A percentile compares a stretch with the other conserved stretches of the same genome.
These are phyloP conservation scores for Sander lucioperca DNA, from an alignment of 2,113 vertebrate genomes.

Conservation along the genomic window DNA sequence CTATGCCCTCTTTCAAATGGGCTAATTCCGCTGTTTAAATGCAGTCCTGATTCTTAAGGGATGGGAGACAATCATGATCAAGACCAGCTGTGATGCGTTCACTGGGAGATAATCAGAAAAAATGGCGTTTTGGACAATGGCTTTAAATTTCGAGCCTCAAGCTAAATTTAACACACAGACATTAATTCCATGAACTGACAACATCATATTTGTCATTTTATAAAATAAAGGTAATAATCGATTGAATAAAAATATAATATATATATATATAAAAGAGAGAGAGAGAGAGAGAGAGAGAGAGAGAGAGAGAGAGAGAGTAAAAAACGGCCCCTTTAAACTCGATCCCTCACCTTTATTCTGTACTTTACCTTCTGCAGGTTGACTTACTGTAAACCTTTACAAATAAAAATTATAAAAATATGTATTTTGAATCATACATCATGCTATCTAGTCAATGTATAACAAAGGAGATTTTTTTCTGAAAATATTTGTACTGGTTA, in stretches of 20 bases:
- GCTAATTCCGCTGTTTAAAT: not conserved
- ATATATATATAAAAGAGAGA: no score
- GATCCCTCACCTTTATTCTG: not conserved
- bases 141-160: not conserved
- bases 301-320: no score
- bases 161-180: not conserved
- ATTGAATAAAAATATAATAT: not conserved
- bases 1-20: not conserved
- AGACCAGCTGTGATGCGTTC: not conserved
- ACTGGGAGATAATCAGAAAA: not conserved
- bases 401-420: not conserved
- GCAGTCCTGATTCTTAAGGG: not conserved
- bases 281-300: no score
- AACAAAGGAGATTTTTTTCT: not conserved
- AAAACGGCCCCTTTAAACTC: not conserved
- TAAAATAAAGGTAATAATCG: not conserved
- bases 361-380: not conserved
- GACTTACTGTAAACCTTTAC: no score
- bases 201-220: not conserved
- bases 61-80: slow-evolving; percentile 12
- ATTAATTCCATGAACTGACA: not conserved
- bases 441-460: not conserved
- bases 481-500: not conserved
- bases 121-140: not conserved
- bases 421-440: not conserved